These are phyloP conservation scores for Heliocidaris tuberculata DNA, from an alignment of 35 echinoderm and acorn worm genomes.

Conservation along the genomic window DNA sequence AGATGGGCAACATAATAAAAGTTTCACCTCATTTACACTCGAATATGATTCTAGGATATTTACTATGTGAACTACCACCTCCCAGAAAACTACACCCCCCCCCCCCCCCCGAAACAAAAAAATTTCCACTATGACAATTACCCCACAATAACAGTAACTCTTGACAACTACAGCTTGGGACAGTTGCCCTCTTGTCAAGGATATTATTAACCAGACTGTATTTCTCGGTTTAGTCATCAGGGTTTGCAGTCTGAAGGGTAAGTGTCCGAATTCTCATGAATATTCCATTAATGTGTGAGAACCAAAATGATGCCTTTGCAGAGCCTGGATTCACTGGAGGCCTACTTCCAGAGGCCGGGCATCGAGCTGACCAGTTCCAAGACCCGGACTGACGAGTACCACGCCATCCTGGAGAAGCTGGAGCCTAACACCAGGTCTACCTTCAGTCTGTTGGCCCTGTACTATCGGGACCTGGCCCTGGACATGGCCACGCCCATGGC, in stretches of 20 bases:
- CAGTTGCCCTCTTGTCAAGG: not conserved
- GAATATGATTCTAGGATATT: too few species aligned
- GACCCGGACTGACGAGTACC: slow-evolving; percentile 65
- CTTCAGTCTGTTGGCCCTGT: slow-evolving; percentile 72
- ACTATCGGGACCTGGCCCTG: slow-evolving; percentile 64
- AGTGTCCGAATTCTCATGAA: not conserved
- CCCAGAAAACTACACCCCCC: too few species aligned
- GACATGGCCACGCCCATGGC: slow-evolving; percentile 70
- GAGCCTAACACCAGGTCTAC: slow-evolving; percentile 67
- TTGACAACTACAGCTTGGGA: not conserved
- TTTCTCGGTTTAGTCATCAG: not conserved
- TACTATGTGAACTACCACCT: too few species aligned
- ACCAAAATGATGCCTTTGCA: not conserved
- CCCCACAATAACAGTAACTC: not conserved
- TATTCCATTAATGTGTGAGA: not conserved
- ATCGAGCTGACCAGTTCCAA: slow-evolving; percentile 58
- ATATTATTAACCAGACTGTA: not conserved
- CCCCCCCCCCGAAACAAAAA: too few species aligned
- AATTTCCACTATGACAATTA: too few species aligned
- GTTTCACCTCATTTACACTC: too few species aligned
- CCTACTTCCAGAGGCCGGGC: slow-evolving; percentile 80
- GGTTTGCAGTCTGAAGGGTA: not conserved
- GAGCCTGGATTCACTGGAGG: slow-evolving; percentile 80
- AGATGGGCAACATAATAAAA: too few species aligned
- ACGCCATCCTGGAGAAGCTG: slow-evolving; percentile 56